Percentiles rank a stretch among this genome's conserved stretches.
phyloP scores from a whole-genome alignment of 2,113 vertebrate species.

The Marmota flaviventris region DNA sequence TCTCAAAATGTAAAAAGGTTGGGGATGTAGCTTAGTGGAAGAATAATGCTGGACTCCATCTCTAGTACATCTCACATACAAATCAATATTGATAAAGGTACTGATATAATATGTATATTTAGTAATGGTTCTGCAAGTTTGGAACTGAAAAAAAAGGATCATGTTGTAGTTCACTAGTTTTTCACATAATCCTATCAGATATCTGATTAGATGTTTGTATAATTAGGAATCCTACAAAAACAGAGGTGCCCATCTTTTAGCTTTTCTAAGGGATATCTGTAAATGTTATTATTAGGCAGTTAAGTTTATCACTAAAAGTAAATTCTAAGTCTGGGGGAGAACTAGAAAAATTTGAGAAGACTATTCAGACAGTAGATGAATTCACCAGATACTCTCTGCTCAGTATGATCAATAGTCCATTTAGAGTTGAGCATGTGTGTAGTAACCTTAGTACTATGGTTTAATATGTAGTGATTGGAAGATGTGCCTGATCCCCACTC shows the following conservation, averaged over 20 bases:
- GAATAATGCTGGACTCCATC: too few relatives aligned
- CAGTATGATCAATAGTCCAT: neutral
- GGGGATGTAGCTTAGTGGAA: too few relatives aligned
- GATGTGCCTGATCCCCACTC: neutral
- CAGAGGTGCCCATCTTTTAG: constrained; percentile 1
- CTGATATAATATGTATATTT: neutral
- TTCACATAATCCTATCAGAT: neutral
- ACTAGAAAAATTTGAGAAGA: constrained; percentile 23
- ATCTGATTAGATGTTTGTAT: neutral
- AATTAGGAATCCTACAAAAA: constrained; percentile 33
- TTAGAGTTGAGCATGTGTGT: neutral
- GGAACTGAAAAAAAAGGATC: constrained; percentile 3
- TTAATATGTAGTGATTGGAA: constrained; percentile 3
- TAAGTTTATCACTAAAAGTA: constrained; percentile 25
- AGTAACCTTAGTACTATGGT: neutral
- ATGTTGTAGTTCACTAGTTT: neutral
- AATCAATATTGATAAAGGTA: neutral
- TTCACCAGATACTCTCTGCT: neutral
- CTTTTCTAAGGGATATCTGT: neutral
- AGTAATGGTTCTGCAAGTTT: constrained; percentile 14
- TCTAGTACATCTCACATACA: too few relatives aligned
- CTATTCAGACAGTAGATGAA: neutral
- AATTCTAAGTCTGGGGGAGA: neutral
- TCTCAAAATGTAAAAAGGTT: too few relatives aligned
- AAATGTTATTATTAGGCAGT: constrained; percentile 43